These are phyloP conservation scores for Gephyroberyx darwinii DNA, from an alignment of 2,797 vertebrate genomes.

Conservation along the genomic window DNA sequence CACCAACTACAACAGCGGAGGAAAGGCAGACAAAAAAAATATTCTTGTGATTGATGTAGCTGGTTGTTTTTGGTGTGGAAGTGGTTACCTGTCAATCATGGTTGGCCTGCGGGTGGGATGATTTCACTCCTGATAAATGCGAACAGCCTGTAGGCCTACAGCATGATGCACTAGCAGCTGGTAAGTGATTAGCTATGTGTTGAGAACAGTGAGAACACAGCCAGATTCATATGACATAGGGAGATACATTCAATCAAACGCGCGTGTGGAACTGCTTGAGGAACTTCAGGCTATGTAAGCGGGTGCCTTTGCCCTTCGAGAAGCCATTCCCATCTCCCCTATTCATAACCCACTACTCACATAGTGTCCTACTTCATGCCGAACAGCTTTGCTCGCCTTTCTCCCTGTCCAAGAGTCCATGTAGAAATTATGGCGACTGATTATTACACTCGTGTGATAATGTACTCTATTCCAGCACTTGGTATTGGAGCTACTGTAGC, in stretches of 20 bases:
- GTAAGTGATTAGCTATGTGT: neutral
- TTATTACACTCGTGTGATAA: neutral
- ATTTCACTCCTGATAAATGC: neutral
- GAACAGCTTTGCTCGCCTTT: conserved; percentile 16
- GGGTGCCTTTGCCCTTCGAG: conserved; percentile 12
- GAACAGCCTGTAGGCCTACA: neutral
- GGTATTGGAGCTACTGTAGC: neutral
- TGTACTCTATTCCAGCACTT: neutral
- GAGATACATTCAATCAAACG: neutral
- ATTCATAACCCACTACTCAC: conserved; percentile 42
- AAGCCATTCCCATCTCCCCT: conserved; percentile 28
- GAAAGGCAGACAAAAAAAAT: neutral
- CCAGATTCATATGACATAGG: neutral
- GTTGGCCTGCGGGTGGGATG: neutral
- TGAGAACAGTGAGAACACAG: neutral
- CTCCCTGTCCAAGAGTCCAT: conserved; percentile 16
- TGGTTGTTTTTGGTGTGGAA: neutral
- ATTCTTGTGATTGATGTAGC: neutral
- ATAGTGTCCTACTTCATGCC: conserved; percentile 40
- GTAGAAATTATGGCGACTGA: neutral
- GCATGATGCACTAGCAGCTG: neutral
- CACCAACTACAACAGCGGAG: too few relatives aligned
- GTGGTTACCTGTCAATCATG: neutral
- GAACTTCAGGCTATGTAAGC: conserved; percentile 20
- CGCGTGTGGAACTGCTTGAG: neutral